A percentile compares a stretch with the other conserved stretches of the same genome.
phyloP scores from a whole-genome alignment of 2,888 invertebrate genomes.

The Diogma glabrata region DNA sequence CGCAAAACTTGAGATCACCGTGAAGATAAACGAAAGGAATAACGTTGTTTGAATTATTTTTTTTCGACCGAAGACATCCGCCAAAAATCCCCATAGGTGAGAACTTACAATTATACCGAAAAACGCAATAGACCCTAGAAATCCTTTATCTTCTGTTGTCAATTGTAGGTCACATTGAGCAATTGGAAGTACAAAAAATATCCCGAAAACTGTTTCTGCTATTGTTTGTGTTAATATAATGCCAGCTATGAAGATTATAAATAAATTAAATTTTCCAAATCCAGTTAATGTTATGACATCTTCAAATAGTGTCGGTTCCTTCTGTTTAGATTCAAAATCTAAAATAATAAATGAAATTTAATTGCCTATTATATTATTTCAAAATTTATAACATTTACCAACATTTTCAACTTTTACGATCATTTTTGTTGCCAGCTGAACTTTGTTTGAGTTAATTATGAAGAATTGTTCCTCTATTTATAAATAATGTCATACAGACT shows the following conservation, averaged over 20 bases:
- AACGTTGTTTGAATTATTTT: constrained; percentile 38
- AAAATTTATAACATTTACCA: too few species aligned
- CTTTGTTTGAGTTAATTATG: too few species aligned
- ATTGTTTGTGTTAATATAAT: constrained; percentile 40
- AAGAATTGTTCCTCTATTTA: too few species aligned
- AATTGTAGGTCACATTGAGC: constrained; percentile 37
- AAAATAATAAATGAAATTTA: too few species aligned
- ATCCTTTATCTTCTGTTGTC: constrained; percentile 32
- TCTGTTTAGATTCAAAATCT: too few species aligned
- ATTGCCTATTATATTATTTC: too few species aligned
- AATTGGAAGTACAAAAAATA: constrained; percentile 42
- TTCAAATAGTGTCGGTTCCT: not conserved
- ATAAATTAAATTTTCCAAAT: constrained; percentile 41
- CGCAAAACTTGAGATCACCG: constrained; percentile 39
- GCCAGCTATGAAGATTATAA: constrained; percentile 38
- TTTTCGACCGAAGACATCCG: constrained; percentile 41
- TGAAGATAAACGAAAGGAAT: constrained; percentile 36
- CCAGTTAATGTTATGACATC: constrained; percentile 25
- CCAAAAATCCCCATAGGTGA: constrained; percentile 44
- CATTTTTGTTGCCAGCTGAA: too few species aligned
- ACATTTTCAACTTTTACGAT: too few species aligned
- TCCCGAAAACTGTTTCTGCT: constrained; percentile 37
- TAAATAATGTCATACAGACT: too few species aligned
- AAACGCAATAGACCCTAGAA: constrained; percentile 34
- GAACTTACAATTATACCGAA: constrained; percentile 41